These are phyloP conservation scores for Aspidapion aeneum DNA, from an alignment of 2,888 invertebrate genomes.

Conservation along the genomic window DNA sequence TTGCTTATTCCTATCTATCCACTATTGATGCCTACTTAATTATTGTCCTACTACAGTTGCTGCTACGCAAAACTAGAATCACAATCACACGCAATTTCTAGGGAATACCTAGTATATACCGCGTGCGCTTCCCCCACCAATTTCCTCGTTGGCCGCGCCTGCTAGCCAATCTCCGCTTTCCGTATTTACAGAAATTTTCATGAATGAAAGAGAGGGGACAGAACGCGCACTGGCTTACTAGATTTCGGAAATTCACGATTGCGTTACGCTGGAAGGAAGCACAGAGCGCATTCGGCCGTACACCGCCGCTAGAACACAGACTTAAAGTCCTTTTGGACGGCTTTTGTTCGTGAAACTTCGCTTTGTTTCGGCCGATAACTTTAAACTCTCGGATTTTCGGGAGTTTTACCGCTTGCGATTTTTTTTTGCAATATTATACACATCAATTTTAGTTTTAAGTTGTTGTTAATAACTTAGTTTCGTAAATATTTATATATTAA, in stretches of 20 bases:
- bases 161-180: slow-evolving; percentile 23
- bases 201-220: background rate
- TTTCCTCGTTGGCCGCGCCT: slow-evolving; percentile 18
- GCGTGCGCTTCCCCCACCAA: background rate
- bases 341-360: background rate
- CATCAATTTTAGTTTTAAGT: no score
- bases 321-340: background rate
- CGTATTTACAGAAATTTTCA: slow-evolving; percentile 28
- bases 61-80: no score
- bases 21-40: no score
- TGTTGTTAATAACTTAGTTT: no score
- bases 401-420: no score
- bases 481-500: no score
- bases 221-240: background rate
- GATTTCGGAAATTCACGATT: slow-evolving; percentile 1
- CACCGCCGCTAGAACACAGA: background rate
- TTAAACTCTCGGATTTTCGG: background rate
- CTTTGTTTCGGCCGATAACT: background rate
- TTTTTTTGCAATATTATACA: no score
- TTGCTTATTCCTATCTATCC: no score
- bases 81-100: no score
- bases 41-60: no score
- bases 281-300: background rate
- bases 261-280: background rate
- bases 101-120: no score